Conservation (phyloP, 2,113 vertebrate genomes). For the Stegostoma tigrinum region DNA sequence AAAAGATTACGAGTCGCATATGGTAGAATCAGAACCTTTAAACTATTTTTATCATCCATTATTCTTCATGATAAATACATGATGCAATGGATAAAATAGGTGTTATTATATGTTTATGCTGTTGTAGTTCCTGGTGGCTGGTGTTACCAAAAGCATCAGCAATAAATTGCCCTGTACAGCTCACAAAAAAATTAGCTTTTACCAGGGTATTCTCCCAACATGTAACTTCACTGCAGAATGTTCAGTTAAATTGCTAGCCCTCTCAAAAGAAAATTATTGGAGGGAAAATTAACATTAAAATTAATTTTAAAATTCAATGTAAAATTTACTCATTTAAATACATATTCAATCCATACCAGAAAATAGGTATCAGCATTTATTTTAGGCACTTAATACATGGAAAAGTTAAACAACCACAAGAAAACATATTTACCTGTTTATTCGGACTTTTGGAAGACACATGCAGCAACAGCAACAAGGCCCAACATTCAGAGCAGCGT, state of each 20-base stretch:
- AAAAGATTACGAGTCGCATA: background rate
- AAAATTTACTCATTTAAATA: background rate
- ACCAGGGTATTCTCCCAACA: background rate
- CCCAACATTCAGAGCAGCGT: background rate
- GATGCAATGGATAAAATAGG: background rate
- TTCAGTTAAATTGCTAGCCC: background rate
- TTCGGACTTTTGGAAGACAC: constrained; percentile 31
- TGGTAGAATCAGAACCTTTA: background rate
- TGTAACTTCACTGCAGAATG: background rate
- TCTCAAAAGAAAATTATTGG: background rate
- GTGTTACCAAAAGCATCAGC: background rate
- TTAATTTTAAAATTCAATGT: background rate
- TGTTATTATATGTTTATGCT: background rate
- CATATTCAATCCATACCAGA: background rate
- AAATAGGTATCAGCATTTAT: background rate
- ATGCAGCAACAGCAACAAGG: constrained; percentile 34
- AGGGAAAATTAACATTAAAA: background rate
- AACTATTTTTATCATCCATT: background rate
- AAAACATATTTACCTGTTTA: constrained; percentile 20
- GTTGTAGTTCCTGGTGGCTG: background rate
- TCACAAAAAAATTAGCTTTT: background rate
- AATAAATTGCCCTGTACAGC: background rate
- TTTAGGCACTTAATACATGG: background rate
- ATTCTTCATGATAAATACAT: background rate
- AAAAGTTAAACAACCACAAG: background rate